These are phyloP conservation scores for Pipistrellus pygmaeus DNA, from an alignment of 2,797 vertebrate genomes.

Conservation along the genomic window DNA sequence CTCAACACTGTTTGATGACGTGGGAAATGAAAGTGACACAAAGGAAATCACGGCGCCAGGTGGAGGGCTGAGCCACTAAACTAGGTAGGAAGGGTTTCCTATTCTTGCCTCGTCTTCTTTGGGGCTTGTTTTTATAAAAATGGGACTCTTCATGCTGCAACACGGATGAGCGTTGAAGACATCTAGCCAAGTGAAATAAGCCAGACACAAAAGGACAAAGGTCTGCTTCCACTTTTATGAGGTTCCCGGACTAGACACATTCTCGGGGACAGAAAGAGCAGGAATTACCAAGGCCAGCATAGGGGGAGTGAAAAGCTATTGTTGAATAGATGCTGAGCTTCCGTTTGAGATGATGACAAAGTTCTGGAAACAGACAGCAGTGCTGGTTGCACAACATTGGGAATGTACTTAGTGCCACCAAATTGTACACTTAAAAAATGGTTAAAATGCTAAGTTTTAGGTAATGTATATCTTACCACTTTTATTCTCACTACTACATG, in stretches of 20 bases:
- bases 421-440: neutral
- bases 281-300: no score
- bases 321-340: neutral
- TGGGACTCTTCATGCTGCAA: neutral
- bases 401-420: neutral
- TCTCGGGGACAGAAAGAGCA: neutral
- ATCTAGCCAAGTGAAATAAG: neutral
- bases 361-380: neutral
- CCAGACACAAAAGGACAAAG: neutral
- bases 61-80: neutral
- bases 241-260: neutral
- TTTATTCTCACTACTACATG: neutral
- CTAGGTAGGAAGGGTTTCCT: neutral
- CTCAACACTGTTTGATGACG: neutral
- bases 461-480: neutral
- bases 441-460: neutral
- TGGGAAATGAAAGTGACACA: neutral
- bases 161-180: neutral
- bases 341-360: neutral
- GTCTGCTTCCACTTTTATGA: neutral
- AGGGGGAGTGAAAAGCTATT: neutral
- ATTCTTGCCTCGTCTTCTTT: neutral
- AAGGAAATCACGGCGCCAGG: neutral
- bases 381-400: neutral
- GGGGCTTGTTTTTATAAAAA: conserved; percentile 15